A percentile compares a stretch with the other conserved stretches of the same genome.
phyloP scores from a whole-genome alignment of 2,113 vertebrate genomes.

The Nasalis larvatus region DNA sequence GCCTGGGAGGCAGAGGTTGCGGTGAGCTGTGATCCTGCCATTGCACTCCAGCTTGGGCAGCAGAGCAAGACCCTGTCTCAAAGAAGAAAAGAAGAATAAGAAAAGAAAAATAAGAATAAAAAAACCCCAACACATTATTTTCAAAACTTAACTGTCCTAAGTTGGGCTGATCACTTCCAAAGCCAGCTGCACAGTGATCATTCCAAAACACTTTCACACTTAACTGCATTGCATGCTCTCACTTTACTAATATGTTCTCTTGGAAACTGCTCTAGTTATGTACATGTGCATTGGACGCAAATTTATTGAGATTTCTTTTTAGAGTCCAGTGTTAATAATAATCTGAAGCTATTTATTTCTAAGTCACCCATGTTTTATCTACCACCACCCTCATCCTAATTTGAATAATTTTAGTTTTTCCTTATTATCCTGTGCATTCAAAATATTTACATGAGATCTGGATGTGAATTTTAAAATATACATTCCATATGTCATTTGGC shows the following conservation, averaged over 20 bases:
- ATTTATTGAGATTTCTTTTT: neutral
- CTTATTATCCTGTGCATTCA: neutral
- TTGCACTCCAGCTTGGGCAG: no score
- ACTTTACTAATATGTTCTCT: neutral
- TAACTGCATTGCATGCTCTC: neutral
- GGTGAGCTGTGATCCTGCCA: no score
- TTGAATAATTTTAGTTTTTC: neutral
- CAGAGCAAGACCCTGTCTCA: no score
- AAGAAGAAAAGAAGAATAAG: no score
- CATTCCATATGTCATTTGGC: neutral
- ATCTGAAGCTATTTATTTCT: neutral
- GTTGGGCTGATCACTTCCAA: neutral
- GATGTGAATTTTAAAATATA: neutral
- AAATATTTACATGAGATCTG: neutral
- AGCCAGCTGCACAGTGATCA: no score
- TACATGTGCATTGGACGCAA: fast-evolving
- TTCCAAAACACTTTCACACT: neutral
- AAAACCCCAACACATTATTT: neutral
- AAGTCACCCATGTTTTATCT: neutral
- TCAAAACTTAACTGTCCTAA: neutral
- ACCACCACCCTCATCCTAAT: neutral
- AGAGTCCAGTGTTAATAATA: neutral
- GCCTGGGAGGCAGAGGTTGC: no score
- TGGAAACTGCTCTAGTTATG: neutral
- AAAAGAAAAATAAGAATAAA: no score